Percentiles rank a stretch among this genome's conserved stretches.
These are phyloP conservation scores for Amazona guildingii DNA, from an alignment of 2,113 vertebrate genomes.

Conservation along the genomic window DNA sequence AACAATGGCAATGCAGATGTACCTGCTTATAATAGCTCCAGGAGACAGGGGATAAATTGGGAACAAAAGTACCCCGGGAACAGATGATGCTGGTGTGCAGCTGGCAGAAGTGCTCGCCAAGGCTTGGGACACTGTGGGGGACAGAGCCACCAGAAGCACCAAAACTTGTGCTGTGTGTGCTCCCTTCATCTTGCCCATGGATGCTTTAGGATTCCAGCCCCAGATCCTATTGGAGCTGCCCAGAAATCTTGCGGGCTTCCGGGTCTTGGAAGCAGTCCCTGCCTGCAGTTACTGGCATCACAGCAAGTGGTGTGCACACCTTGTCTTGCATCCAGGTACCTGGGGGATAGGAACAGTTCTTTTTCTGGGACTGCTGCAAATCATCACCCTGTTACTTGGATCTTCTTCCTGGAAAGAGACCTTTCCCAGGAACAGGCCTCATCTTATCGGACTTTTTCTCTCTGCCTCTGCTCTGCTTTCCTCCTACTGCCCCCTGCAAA, in stretches of 20 bases:
- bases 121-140: accelerated
- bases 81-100: neutral
- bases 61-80: conserved; percentile 52
- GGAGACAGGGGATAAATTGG: conserved; percentile 54
- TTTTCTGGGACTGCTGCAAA: neutral
- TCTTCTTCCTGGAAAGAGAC: neutral
- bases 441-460: neutral
- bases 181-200: neutral
- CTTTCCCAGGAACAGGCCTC: neutral
- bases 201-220: neutral
- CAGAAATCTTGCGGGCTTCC: accelerated
- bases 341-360: neutral
- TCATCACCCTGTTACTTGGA: accelerated
- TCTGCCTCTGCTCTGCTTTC: neutral
- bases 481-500: neutral
- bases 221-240: accelerated
- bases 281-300: accelerated
- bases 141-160: neutral
- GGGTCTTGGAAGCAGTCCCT: accelerated
- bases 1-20: conserved; percentile 65
- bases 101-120: neutral
- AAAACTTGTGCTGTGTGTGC: neutral
- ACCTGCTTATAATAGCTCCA: conserved; percentile 61
- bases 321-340: neutral
- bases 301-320: accelerated